Evolutionary conservation across 2,888 invertebrate genomes (phyloP).

Genomic region (Epiblema foenella): DNA sequence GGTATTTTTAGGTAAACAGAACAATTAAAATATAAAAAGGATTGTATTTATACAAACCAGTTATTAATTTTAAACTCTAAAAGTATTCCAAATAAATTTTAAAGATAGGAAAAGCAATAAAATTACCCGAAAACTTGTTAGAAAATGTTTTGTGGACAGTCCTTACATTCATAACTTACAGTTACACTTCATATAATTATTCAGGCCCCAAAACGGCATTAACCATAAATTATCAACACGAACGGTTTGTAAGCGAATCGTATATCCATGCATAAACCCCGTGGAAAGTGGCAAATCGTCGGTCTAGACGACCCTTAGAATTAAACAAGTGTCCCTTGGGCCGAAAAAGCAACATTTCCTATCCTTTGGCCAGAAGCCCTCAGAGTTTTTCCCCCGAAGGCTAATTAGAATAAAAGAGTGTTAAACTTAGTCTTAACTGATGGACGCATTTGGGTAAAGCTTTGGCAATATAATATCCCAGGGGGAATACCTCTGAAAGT

Average conservation of each 20-base stretch:
- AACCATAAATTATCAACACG: constrained; percentile 19
- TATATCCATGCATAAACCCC: constrained; percentile 34
- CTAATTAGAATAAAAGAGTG: constrained; percentile 81
- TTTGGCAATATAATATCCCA: constrained; percentile 54
- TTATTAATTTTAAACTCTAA: not conserved
- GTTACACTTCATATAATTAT: constrained; percentile 5
- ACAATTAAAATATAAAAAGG: not conserved
- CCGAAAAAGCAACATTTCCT: constrained; percentile 58
- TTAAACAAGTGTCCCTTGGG: constrained; percentile 64
- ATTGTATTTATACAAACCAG: not conserved
- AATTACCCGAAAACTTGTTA: not conserved
- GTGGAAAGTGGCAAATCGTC: constrained; percentile 39
- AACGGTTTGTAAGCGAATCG: constrained; percentile 6
- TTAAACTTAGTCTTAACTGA: constrained; percentile 72
- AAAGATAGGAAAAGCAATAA: not conserved
- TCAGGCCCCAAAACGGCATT: constrained; percentile 14
- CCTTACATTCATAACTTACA: constrained; percentile 7
- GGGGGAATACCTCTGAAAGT: constrained; percentile 51
- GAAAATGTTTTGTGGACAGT: constrained; percentile 1
- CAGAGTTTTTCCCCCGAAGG: constrained; percentile 65
- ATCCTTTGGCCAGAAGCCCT: constrained; percentile 55
- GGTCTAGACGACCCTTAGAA: constrained; percentile 58
- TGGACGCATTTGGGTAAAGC: constrained; percentile 63
- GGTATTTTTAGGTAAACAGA: not conserved
- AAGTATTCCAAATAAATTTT: not conserved